A percentile compares a stretch with the other conserved stretches of the same genome.
phyloP scores from a whole-genome alignment of 2,888 invertebrate species.

The Epicampocera succincta region DNA sequence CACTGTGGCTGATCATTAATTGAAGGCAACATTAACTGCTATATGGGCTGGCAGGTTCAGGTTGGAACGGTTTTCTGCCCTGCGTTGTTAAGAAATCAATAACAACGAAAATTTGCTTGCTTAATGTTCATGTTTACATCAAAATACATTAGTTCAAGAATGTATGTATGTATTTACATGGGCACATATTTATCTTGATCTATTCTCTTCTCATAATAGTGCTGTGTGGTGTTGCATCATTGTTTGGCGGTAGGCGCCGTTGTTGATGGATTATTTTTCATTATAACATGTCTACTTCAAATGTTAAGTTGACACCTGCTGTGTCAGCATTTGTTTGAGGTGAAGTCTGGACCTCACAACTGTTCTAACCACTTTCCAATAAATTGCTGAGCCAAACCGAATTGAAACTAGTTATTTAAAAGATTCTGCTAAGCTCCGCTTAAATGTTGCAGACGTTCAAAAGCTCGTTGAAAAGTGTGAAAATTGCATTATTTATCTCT shows the following conservation, averaged over 20 bases:
- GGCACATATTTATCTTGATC: neutral
- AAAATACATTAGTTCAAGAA: too few relatives aligned
- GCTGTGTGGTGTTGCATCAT: slow-evolving; percentile 59
- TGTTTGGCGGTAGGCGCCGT: slow-evolving; percentile 76
- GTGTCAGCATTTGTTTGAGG: slow-evolving; percentile 69
- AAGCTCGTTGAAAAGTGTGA: too few relatives aligned
- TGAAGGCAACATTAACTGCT: slow-evolving; percentile 45
- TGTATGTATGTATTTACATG: too few relatives aligned
- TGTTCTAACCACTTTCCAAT: neutral
- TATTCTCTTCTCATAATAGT: slow-evolving; percentile 41
- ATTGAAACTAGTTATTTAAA: too few relatives aligned
- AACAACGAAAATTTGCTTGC: slow-evolving; percentile 6
- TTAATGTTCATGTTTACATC: neutral
- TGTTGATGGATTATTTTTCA: slow-evolving; percentile 77
- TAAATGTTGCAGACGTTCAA: too few relatives aligned
- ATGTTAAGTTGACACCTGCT: slow-evolving; percentile 78
- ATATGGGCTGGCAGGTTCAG: slow-evolving; percentile 19
- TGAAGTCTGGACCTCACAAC: slow-evolving; percentile 74
- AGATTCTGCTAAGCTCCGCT: too few relatives aligned
- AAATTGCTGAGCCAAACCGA: neutral
- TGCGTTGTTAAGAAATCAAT: slow-evolving; percentile 42
- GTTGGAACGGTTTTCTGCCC: neutral
- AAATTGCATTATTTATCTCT: too few relatives aligned
- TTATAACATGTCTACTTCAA: slow-evolving; percentile 67
- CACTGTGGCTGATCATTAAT: slow-evolving; percentile 59